Evolutionary conservation across 2,113 vertebrate genomes (phyloP).

Genomic region (Notothenia rossii): DNA sequence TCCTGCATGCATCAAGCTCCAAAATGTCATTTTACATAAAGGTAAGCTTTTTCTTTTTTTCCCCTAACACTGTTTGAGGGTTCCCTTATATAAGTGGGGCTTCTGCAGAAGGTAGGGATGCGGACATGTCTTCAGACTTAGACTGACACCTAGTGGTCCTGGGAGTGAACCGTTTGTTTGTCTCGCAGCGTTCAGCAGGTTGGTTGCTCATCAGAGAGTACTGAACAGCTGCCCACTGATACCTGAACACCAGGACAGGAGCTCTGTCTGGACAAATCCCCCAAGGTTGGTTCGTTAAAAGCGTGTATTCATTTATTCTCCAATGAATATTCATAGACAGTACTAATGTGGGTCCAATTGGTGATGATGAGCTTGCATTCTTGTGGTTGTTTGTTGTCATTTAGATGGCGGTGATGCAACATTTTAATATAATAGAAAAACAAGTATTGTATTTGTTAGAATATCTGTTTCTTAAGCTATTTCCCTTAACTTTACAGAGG

Average conservation of each 20-base stretch:
- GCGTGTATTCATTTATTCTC: background rate
- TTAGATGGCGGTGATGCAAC: background rate
- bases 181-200: constrained; percentile 21
- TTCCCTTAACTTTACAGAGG: background rate
- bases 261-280: background rate
- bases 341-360: background rate
- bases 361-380: background rate
- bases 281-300: background rate
- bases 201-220: background rate
- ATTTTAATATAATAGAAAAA: no score
- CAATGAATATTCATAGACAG: background rate
- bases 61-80: constrained; percentile 4
- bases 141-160: constrained; percentile 74
- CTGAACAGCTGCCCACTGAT: constrained; percentile 17
- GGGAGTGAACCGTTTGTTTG: constrained; percentile 54
- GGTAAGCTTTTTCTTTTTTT: constrained; percentile 10
- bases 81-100: constrained; percentile 49
- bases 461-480: background rate
- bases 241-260: constrained; percentile 12
- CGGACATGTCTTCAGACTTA: constrained; percentile 50
- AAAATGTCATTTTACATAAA: constrained; percentile 15
- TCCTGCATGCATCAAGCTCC: background rate
- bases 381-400: background rate
- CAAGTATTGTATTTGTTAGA: no score
- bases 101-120: constrained; percentile 2